phyloP scores from a whole-genome alignment of 2,113 vertebrate species.

The Microtus ochrogaster region DNA sequence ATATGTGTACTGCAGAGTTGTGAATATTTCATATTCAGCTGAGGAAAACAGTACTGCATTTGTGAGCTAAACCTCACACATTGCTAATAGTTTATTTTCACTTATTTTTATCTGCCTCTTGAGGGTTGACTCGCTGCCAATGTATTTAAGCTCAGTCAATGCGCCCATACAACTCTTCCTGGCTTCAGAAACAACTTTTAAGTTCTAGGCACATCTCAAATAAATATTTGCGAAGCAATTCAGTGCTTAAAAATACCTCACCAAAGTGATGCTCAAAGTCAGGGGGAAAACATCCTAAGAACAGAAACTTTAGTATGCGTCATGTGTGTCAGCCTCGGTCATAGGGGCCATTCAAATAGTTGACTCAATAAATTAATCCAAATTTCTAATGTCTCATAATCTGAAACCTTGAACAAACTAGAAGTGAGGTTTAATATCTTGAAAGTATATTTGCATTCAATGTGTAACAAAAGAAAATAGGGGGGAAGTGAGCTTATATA shows the following conservation, averaged over 20 bases:
- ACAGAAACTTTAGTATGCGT: neutral
- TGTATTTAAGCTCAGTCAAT: constrained; percentile 55
- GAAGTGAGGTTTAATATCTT: constrained; percentile 57
- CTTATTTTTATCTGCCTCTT: constrained; percentile 71
- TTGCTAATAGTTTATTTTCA: constrained; percentile 73
- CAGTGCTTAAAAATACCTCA: constrained; percentile 63
- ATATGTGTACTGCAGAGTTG: neutral
- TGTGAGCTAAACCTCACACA: constrained; percentile 52
- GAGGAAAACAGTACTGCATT: constrained; percentile 18
- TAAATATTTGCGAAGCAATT: constrained; percentile 76
- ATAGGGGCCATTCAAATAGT: neutral
- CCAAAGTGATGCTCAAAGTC: constrained; percentile 53
- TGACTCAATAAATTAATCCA: neutral
- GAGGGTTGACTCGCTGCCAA: constrained; percentile 60
- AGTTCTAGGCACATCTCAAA: constrained; percentile 60
- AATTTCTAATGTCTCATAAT: neutral
- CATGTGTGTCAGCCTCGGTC: neutral
- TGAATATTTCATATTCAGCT: constrained; percentile 12
- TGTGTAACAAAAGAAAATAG: neutral
- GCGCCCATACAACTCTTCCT: constrained; percentile 49
- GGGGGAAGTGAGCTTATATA: neutral
- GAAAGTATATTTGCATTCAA: neutral
- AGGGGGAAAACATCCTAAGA: constrained; percentile 4
- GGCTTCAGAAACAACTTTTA: constrained; percentile 63
- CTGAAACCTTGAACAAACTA: constrained; percentile 16